phyloP scores from a whole-genome alignment of 1,140 invertebrate genomes.

The Stegodyphus dumicola region DNA sequence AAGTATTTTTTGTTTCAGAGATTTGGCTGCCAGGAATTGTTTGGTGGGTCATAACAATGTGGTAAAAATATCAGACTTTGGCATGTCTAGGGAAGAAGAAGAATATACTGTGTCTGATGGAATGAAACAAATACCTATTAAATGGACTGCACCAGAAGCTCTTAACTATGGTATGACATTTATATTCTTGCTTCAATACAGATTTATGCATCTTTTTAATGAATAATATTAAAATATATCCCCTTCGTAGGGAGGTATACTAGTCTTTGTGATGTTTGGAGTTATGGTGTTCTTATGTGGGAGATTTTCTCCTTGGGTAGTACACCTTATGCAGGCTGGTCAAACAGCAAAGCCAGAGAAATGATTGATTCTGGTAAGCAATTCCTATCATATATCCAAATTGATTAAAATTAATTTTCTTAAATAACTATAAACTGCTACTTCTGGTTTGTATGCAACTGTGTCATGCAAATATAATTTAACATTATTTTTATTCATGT shows the following conservation, averaged over 20 bases:
- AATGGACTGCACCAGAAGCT: constrained; percentile 97
- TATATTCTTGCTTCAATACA: not conserved
- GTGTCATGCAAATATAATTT: too few relatives aligned
- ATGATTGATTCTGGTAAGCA: constrained; percentile 88
- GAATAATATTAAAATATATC: not conserved
- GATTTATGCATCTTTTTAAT: not conserved
- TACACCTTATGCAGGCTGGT: constrained; percentile 93
- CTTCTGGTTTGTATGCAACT: too few relatives aligned
- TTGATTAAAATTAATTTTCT: too few relatives aligned
- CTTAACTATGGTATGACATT: constrained; percentile 84
- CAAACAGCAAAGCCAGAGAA: constrained; percentile 89
- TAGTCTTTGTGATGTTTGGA: constrained; percentile 98
- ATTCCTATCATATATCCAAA: not conserved
- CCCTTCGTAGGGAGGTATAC: constrained; percentile 86
- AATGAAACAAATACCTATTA: constrained; percentile 98
- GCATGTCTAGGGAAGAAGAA: constrained; percentile 97
- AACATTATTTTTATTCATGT: too few relatives aligned
- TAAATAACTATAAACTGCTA: too few relatives aligned
- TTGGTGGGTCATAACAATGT: constrained; percentile 85
- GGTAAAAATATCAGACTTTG: constrained; percentile 98
- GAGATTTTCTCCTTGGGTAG: constrained; percentile 95
- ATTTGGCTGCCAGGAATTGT: constrained; percentile 95
- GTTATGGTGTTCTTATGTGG: constrained; percentile 96
- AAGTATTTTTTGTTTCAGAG: constrained; percentile 70
- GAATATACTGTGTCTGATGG: constrained; percentile 97